Evolutionary conservation across 2,797 vertebrate species (phyloP), one percentile per base, ranked within the genome.

Genomic region (Galagoides demidoff): DNA sequence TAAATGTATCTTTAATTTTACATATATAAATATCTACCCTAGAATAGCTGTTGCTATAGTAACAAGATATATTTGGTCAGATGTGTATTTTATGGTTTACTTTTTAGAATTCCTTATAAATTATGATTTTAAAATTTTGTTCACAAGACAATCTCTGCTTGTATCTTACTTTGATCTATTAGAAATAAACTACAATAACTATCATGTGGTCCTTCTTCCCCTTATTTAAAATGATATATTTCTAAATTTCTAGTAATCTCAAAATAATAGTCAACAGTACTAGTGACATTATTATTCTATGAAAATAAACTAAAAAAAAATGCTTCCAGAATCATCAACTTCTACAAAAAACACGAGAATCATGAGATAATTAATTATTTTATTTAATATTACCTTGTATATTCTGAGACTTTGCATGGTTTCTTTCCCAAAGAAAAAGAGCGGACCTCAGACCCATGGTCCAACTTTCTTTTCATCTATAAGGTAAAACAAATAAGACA

Each of bases 401-500:
- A 99, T 98, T 99, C 99, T 64, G 99, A 99, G 98, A 99, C 99
- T 99, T 99, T 99, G 99, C 99, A 99, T 98, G 99, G 99, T 98
- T 99, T 99, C 99, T 99, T 99, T 98, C 99, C 99, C 99, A 99
- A 99, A 99, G 99, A 99, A 99, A 99, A 99, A 98, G 99, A 99
- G 98, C 99, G 99, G 99, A 99, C 99, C 99, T 99, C 99, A 81
- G 99, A 99, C 99, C 99, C 99, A 99, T 99, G 99, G 99, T 99
- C 99, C 99, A 99, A 99, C 99, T 99, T 99, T 98, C 99, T 99
- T 99, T 99, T 99, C 99, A 99, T 99, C 99, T 99, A 98, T 95
- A 99, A 99, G 96, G 97, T 95, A 97, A 97, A 97, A 97, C 96
- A 97, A 96, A 95, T 87, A 94, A 96, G 55, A 94, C 85, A 85